phyloP scores from a whole-genome alignment of 1,140 invertebrate species.

The Drosophila ogumai region DNA sequence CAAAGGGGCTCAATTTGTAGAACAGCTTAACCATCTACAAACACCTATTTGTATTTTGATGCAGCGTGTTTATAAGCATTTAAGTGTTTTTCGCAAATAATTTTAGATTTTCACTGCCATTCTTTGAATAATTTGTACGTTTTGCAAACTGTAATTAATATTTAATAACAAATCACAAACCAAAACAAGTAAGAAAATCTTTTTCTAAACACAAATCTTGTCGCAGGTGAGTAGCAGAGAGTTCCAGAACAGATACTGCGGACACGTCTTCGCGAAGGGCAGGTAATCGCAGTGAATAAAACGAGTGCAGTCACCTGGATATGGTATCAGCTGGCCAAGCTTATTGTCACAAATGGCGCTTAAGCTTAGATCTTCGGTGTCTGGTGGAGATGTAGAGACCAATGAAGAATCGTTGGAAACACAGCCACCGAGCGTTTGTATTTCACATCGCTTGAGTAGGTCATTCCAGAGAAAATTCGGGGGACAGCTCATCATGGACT shows the following conservation, averaged over 20 bases:
- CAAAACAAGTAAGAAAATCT: background rate
- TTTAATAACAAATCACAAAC: slow-evolving; percentile 65
- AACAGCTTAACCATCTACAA: slow-evolving; percentile 41
- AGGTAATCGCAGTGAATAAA: slow-evolving; percentile 63
- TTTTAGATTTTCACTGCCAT: slow-evolving; percentile 60
- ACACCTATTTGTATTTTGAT: slow-evolving; percentile 62
- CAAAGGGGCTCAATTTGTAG: slow-evolving; percentile 59
- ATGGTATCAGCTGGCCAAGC: slow-evolving; percentile 33
- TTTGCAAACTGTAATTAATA: slow-evolving; percentile 75
- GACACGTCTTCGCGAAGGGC: slow-evolving; percentile 61
- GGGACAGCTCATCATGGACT: slow-evolving; percentile 25
- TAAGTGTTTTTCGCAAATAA: slow-evolving; percentile 64
- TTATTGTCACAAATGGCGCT: slow-evolving; percentile 18
- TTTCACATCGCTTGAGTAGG: slow-evolving; percentile 29
- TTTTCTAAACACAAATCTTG: slow-evolving; percentile 50
- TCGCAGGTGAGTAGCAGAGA: slow-evolving; percentile 58
- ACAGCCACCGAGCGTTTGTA: slow-evolving; percentile 4
- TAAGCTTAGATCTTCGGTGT: background rate
- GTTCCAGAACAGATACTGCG: slow-evolving; percentile 59
- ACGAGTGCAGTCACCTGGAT: slow-evolving; percentile 54
- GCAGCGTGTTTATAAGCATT: slow-evolving; percentile 55
- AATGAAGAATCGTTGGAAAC: background rate
- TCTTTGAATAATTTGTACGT: slow-evolving; percentile 54
- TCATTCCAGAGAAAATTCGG: slow-evolving; percentile 39
- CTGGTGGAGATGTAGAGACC: background rate